phyloP scores from a whole-genome alignment of 2,113 vertebrate species.

The Dendrocopos noguchii region DNA sequence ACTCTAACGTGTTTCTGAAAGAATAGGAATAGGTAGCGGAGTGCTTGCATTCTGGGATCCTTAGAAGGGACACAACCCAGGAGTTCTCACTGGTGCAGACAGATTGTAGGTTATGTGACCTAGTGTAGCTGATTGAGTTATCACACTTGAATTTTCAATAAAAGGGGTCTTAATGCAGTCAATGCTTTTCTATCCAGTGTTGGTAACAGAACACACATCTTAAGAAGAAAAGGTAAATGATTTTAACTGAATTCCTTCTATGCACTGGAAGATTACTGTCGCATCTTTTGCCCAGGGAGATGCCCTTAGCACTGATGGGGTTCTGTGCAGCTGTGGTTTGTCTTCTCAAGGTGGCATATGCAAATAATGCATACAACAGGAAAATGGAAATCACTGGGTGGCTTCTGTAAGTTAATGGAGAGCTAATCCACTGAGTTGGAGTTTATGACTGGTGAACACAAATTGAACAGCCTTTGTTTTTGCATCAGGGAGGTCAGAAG shows the following conservation, averaged over 20 bases:
- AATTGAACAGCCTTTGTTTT: neutral
- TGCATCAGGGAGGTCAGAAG: neutral
- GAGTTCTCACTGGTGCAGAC: neutral
- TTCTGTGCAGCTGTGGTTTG: too few species aligned
- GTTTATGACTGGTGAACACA: neutral
- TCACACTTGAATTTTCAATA: neutral
- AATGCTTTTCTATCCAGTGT: neutral
- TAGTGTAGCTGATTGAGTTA: neutral
- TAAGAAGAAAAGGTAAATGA: neutral
- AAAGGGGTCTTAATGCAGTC: neutral
- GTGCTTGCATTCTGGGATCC: neutral
- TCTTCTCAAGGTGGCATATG: too few species aligned
- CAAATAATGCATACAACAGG: too few species aligned
- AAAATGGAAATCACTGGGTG: neutral
- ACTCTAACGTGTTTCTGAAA: neutral
- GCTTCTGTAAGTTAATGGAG: neutral
- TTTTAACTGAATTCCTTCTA: neutral
- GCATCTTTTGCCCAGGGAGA: too few species aligned
- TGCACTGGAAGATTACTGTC: too few species aligned
- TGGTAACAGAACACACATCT: neutral
- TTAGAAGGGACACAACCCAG: neutral
- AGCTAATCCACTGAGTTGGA: neutral
- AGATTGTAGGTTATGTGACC: neutral
- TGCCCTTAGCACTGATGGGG: too few species aligned
- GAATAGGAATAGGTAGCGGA: neutral